Evolutionary conservation across 2,888 invertebrate genomes (phyloP).

Genomic region (Ischnura elegans): DNA sequence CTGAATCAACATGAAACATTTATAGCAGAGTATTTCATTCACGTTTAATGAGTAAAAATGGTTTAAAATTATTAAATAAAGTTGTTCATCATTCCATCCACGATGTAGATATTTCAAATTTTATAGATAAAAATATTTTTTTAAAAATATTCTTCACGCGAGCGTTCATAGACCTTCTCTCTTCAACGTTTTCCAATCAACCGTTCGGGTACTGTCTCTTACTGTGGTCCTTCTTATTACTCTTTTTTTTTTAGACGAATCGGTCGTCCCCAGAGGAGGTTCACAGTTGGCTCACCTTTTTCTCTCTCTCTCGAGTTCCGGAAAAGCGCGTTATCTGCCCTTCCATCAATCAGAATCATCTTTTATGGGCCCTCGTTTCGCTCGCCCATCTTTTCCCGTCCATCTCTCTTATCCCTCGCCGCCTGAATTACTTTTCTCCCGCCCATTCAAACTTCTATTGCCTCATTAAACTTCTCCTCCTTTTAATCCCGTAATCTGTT

Average conservation of each 20-base stretch:
- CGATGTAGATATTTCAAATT: too few relatives aligned
- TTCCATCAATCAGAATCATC: background rate
- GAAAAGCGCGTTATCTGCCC: background rate
- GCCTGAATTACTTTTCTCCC: background rate
- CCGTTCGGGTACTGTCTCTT: background rate
- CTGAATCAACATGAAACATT: too few relatives aligned
- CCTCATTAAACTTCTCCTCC: constrained; percentile 30
- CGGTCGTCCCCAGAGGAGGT: background rate
- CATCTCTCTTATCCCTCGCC: background rate
- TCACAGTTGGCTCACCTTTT: background rate
- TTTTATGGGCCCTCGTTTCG: background rate
- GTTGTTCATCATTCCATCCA: too few relatives aligned
- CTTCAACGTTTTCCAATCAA: background rate
- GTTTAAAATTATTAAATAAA: too few relatives aligned
- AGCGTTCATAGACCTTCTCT: background rate
- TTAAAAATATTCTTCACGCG: background rate
- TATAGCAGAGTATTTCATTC: too few relatives aligned
- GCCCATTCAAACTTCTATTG: constrained; percentile 15
- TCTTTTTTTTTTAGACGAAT: background rate
- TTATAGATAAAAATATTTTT: too few relatives aligned
- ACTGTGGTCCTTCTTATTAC: background rate
- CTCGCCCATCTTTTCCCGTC: background rate
- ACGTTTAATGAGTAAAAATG: too few relatives aligned
- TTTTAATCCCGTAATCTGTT: background rate
- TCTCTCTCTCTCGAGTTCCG: too few relatives aligned